phyloP scores from a whole-genome alignment of 2,888 invertebrate species.

The Himalopsyche kuldschensis region DNA sequence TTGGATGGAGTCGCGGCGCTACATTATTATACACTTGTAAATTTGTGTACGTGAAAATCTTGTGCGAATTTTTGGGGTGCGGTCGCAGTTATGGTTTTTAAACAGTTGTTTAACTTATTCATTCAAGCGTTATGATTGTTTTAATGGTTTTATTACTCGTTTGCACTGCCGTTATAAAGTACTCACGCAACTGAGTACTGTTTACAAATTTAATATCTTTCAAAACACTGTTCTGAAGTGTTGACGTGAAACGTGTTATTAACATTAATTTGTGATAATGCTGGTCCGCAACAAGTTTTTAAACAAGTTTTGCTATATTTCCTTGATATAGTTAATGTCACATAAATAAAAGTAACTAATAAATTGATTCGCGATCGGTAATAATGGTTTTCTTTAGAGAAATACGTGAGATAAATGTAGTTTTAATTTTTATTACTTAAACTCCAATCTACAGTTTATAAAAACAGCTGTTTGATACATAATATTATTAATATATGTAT shows the following conservation, averaged over 20 bases:
- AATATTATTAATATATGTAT: no score
- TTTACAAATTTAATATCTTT: not conserved
- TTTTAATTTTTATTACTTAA: no score
- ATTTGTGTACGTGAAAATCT: conserved; percentile 32
- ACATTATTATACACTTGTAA: conserved; percentile 32
- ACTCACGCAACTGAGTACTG: not conserved
- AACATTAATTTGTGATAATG: not conserved
- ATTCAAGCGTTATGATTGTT: not conserved
- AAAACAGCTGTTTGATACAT: no score
- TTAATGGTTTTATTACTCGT: not conserved
- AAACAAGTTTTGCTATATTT: no score
- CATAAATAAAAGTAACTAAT: no score
- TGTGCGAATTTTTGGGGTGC: conserved; percentile 14
- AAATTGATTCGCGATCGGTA: no score
- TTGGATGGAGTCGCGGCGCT: conserved; percentile 1
- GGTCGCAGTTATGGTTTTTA: conserved; percentile 18
- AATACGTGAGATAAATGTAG: no score
- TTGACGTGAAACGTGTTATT: not conserved
- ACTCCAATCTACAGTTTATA: no score
- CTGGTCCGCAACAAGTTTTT: no score
- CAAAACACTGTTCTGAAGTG: not conserved
- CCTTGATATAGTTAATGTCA: no score
- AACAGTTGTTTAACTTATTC: not conserved
- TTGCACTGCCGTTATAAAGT: not conserved
- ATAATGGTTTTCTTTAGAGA: no score